Evolutionary conservation across 2,113 vertebrate species (phyloP).

Genomic region (Thalassoma bifasciatum): DNA sequence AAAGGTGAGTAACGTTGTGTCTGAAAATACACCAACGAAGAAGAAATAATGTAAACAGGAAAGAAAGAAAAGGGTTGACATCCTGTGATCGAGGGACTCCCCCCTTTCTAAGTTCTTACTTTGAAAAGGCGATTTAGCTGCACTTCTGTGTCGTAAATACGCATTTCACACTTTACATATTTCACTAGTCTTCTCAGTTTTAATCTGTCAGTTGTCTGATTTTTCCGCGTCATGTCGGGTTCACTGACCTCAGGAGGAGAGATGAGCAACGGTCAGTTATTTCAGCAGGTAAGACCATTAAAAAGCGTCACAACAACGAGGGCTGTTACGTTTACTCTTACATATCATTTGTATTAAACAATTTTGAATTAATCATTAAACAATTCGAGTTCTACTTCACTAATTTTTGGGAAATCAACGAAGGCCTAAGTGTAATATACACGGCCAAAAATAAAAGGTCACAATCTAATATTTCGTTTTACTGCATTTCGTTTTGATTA

Average conservation of each 20-base stretch:
- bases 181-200: rapidly evolving
- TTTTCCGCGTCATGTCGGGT: conserved; percentile 58
- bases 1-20: no score
- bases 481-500: no score
- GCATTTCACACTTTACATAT: rapidly evolving
- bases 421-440: no score
- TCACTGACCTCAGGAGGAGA: conserved; percentile 27
- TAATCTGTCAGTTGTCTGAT: background rate
- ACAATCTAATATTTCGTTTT: no score
- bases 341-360: background rate
- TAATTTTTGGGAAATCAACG: no score
- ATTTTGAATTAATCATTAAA: no score
- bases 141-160: rapidly evolving
- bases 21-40: background rate
- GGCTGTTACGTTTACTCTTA: no score
- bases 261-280: conserved; percentile 62
- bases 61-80: background rate
- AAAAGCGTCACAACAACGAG: no score
- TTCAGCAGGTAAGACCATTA: conserved; percentile 62
- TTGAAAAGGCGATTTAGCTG: background rate
- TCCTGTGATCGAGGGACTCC: rapidly evolving
- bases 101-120: background rate
- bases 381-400: no score
- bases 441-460: no score
- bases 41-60: conserved; percentile 63